These are phyloP conservation scores for Pardosa pseudoannulata DNA, from an alignment of 2,888 invertebrate species.

Conservation along the genomic window DNA sequence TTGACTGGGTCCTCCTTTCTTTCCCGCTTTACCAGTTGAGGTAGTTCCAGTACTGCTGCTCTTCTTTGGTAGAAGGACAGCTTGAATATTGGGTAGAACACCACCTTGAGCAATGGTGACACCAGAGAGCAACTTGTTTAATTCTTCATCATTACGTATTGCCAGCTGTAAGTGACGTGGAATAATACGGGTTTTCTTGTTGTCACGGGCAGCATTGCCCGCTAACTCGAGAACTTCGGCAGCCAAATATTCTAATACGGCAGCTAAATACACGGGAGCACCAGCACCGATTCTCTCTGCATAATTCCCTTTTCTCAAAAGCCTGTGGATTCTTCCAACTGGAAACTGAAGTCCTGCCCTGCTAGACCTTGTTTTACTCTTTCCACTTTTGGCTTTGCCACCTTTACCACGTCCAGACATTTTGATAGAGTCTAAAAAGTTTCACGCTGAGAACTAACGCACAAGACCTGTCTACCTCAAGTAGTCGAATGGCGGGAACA, in stretches of 20 bases:
- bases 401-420: conserved; percentile 75
- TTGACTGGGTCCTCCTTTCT: conserved; percentile 65
- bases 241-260: conserved; percentile 82
- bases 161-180: conserved; percentile 88
- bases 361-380: conserved; percentile 73
- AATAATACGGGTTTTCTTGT: conserved; percentile 85
- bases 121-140: conserved; percentile 86
- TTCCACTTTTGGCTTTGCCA: conserved; percentile 74
- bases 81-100: conserved; percentile 88
- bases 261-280: conserved; percentile 77
- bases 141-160: conserved; percentile 88
- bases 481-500: not conserved
- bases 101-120: conserved; percentile 91
- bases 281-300: conserved; percentile 79
- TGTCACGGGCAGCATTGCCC: conserved; percentile 82
- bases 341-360: conserved; percentile 75
- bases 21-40: conserved; percentile 26
- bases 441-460: too few relatives aligned
- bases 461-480: too few relatives aligned
- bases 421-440: conserved; percentile 5
- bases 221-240: conserved; percentile 84
- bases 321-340: conserved; percentile 73
- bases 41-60: conserved; percentile 77
- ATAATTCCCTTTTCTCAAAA: conserved; percentile 76
- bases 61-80: conserved; percentile 86